Percentiles rank a stretch among this genome's conserved stretches.
These are phyloP conservation scores for Aphidius gifuensis DNA, from an alignment of 1,140 invertebrate genomes.

Conservation along the genomic window DNA sequence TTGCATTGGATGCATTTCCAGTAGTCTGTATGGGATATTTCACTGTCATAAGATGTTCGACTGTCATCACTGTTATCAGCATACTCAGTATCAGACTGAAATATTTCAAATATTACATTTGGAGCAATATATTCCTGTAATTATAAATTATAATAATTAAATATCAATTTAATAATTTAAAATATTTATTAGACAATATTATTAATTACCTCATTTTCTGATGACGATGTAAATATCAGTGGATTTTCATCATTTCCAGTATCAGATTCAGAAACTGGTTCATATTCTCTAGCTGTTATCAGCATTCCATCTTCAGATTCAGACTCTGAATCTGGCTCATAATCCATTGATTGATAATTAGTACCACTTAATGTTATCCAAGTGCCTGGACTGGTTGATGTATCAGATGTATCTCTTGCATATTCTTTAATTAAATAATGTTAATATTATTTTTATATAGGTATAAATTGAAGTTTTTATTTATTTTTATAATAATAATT, in stretches of 20 bases:
- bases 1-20: slow-evolving; percentile 64
- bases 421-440: slow-evolving; percentile 22
- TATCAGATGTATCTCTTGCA: slow-evolving; percentile 26
- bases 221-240: slow-evolving; percentile 23
- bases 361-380: slow-evolving; percentile 17
- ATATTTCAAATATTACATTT: slow-evolving; percentile 28
- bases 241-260: slow-evolving; percentile 16
- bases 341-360: too few species aligned
- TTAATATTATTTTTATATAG: background rate
- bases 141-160: too few species aligned
- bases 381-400: slow-evolving; percentile 19
- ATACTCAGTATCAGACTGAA: slow-evolving; percentile 35
- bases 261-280: slow-evolving; percentile 17
- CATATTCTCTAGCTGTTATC: too few species aligned
- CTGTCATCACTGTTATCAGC: slow-evolving; percentile 59
- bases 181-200: too few species aligned
- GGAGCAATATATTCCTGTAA: slow-evolving; percentile 37
- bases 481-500: too few species aligned
- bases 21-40: slow-evolving; percentile 59
- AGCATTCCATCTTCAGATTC: too few species aligned
- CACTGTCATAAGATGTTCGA: slow-evolving; percentile 54
- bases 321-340: too few species aligned
- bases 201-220: slow-evolving; percentile 21
- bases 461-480: too few species aligned
- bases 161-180: too few species aligned